Conservation (phyloP, 2,797 vertebrate genomes). For the Rachycentron canadum region DNA sequence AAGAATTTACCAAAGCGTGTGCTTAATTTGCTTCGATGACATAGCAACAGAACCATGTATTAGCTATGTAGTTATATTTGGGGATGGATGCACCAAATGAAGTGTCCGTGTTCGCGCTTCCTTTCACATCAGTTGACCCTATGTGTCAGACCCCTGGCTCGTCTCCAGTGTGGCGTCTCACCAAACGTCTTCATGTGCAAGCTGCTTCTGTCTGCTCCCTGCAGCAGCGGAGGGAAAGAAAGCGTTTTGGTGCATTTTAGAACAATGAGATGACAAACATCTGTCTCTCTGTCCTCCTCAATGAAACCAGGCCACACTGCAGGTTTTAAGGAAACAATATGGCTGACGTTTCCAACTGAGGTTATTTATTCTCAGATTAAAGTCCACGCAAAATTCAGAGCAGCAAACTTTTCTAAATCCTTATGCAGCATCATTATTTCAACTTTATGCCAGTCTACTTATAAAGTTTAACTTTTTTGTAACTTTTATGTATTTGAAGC, state of each 20-base stretch:
- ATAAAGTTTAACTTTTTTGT: constrained; percentile 42
- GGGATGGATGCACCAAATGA: background rate
- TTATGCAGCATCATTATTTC: constrained; percentile 50
- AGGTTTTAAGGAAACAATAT: constrained; percentile 23
- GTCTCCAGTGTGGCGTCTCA: constrained; percentile 41
- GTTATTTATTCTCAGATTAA: constrained; percentile 40
- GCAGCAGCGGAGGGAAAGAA: constrained; percentile 58
- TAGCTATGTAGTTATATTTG: background rate
- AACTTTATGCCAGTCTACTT: constrained; percentile 44
- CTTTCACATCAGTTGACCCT: constrained; percentile 30
- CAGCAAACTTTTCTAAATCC: constrained; percentile 38
- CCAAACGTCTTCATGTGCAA: constrained; percentile 63
- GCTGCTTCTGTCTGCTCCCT: constrained; percentile 50
- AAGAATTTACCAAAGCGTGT: background rate
- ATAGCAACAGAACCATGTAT: background rate
- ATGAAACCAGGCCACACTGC: constrained; percentile 52
- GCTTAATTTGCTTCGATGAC: background rate
- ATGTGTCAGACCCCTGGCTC: constrained; percentile 44
- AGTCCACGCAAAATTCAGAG: constrained; percentile 48
- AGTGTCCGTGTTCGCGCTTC: background rate
- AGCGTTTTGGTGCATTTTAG: constrained; percentile 46
- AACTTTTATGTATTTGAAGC: constrained; percentile 29
- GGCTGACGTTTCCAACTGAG: constrained; percentile 29
- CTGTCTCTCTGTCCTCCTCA: constrained; percentile 48
- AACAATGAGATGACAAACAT: constrained; percentile 43